Evolutionary conservation across 1,140 invertebrate genomes (phyloP), one percentile per base, ranked within the genome.

Genomic region (Apis florea): DNA sequence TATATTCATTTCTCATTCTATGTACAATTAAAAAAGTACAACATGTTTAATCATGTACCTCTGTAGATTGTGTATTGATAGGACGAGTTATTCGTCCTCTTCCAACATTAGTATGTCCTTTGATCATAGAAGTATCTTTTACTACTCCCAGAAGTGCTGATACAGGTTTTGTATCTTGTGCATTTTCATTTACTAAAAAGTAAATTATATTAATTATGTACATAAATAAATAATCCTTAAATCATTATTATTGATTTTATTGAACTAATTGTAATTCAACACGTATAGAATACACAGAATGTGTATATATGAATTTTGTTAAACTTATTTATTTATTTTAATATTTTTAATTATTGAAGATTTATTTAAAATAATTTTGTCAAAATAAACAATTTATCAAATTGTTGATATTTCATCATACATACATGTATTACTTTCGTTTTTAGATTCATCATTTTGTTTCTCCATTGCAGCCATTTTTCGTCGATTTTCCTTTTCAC

Each of bases 401-500:
- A 49, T 24, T 8, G 15, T 49, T 49, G 11, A 40, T 76, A 31
- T 64, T 54, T 19, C 12, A 74, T 75, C 31, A 49, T 54, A 89
- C 70, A 31, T 88, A 93, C 91, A 89, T 84, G 84, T 75, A 74
- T 66, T 85, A 21, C 71, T 72, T 13, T 88, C 87, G 13, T 47
- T 63, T 82, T 88, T 87, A 11, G 70, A 63, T 74, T 92, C 89
- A 21, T 91, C 88, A 61, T 86, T 88, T 77, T 92, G 89, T 78
- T 93, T 94, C 78, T 94, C 92, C 88, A 94, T 88, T 2, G 95
- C 95, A 10, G 95, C 95, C 83, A 94, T 92, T 87, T 95, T 94
- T 74, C 95, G 91, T 78, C 95, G 93, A 86, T 95, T 94, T 90
- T 96, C 95, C 87, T 96, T 96, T 88, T 95, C 94, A 8, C 94